Conservation (phyloP, 2,797 vertebrate species). For the Psittacula derbiana region DNA sequence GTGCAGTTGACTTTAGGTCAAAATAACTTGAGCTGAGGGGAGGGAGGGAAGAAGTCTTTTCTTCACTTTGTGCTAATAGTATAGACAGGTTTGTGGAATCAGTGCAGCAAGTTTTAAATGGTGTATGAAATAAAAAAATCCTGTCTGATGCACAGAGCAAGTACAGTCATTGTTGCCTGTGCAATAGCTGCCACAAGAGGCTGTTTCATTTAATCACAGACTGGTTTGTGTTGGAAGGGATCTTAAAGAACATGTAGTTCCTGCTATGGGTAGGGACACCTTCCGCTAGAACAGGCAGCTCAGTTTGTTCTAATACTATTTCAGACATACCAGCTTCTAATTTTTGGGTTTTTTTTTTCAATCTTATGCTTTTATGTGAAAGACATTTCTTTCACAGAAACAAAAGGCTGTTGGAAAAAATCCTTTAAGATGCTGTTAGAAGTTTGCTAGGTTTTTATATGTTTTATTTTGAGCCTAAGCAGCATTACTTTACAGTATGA, state of each 20-base stretch:
- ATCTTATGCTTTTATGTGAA: background rate
- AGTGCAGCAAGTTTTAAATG: constrained; percentile 72
- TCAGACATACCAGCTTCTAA: constrained; percentile 35
- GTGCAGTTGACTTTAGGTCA: background rate
- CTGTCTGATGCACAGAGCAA: constrained; percentile 44
- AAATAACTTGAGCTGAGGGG: background rate
- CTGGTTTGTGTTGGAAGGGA: background rate
- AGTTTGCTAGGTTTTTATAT: background rate
- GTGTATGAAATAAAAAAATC: constrained; percentile 77
- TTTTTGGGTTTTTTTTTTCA: background rate
- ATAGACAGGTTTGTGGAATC: constrained; percentile 61
- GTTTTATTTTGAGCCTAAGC: background rate
- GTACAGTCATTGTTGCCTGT: constrained; percentile 13
- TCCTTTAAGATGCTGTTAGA: background rate
- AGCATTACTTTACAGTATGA: background rate
- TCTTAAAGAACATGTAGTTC: background rate
- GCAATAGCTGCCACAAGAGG: constrained; percentile 8
- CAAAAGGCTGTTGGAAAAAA: background rate
- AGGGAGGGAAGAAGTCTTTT: background rate
- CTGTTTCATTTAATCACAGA: background rate
- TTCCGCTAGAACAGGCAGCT: background rate
- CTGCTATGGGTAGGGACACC: background rate
- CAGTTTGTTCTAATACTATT: constrained; percentile 43
- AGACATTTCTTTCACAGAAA: background rate
- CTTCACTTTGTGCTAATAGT: constrained; percentile 35